Evolutionary conservation across 2,113 vertebrate genomes (phyloP), one percentile per base, ranked within the genome.

Genomic region (Tragelaphus scriptus): DNA sequence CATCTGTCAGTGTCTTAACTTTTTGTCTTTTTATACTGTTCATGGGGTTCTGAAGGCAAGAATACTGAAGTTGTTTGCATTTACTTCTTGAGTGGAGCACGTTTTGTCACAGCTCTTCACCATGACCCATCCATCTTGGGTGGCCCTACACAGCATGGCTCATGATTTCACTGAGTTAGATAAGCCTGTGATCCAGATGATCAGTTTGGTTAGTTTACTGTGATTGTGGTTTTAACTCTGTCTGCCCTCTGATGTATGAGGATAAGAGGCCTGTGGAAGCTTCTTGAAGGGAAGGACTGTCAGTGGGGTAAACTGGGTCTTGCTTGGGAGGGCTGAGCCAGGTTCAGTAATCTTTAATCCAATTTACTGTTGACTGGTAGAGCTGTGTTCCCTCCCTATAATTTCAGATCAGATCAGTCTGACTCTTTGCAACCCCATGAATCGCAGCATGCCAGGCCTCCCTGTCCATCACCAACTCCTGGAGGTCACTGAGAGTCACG

Each of bases 91-190:
- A 68, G 4, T 36, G 65, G 65, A 68, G 36, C 17, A 68, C 9
- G 4, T 68, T 68, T 36, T 36, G 65, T 68, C 65, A 68, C 17
- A 68, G 65, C 17, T 68, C 17, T 68, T n/a, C 65, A 68, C 65
- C 65, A 68, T 21, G 65, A 68, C 8, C 65, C n/a, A 21, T 36
- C 32, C 65, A 68, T 11, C 65, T 36, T 36, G 32, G n/a, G 65
- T 68, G 32, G n/a, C 65, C 9, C 32, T 36, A 36, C 17, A 36
- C 0, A 1, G 17, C 17, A 21, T 68, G n/a, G 9, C 2, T 19
- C 32, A 19, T 68, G n/a, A n/a, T 36, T 68, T 68, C 65, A 36
- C n/a, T 68, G 32, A 68, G 32, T 21, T 68, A 36, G 65, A 68
- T 36, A 68, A 68, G 17, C 1, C n/a, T 36, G 65, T 68, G 65